A percentile compares a stretch with the other conserved stretches of the same genome.
These are phyloP conservation scores for Pegea sp. DNA, from an alignment of 23 tunicate genomes.

Conservation along the genomic window DNA sequence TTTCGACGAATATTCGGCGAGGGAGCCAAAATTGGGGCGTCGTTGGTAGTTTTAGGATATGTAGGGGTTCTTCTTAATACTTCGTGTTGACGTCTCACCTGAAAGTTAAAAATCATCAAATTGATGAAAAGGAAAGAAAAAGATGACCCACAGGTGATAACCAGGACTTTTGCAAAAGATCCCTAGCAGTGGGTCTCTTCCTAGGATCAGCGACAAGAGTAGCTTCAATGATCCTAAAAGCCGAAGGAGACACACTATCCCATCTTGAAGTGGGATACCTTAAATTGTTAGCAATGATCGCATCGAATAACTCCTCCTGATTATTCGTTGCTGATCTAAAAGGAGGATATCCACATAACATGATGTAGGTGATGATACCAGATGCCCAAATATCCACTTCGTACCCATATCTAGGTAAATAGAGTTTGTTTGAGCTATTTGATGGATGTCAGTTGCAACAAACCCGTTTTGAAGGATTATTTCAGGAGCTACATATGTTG, in stretches of 20 bases:
- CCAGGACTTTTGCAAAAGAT: constrained; percentile 53
- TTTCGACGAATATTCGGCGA: too few relatives aligned
- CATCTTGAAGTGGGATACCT: constrained; percentile 49
- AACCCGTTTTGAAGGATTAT: constrained; percentile 60
- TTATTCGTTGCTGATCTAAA: constrained; percentile 38
- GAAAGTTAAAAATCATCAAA: too few relatives aligned
- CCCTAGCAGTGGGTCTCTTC: constrained; percentile 19
- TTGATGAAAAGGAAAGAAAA: too few relatives aligned
- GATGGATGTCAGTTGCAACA: too few relatives aligned
- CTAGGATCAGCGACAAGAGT: constrained; percentile 13
- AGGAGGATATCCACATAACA: constrained; percentile 86
- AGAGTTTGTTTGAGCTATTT: too few relatives aligned
- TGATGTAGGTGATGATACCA: constrained; percentile 74
- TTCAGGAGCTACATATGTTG: constrained; percentile 99
- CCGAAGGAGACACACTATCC: constrained; percentile 44
- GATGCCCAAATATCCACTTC: constrained; percentile 95
- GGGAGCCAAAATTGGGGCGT: too few relatives aligned
- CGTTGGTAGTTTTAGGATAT: too few relatives aligned
- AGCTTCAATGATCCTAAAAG: constrained; percentile 9
- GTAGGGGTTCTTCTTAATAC: too few relatives aligned
- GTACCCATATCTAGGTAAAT: constrained; percentile 27
- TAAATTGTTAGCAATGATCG: constrained; percentile 31
- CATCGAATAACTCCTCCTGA: constrained; percentile 74
- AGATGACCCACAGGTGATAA: too few relatives aligned
- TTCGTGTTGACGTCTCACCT: too few relatives aligned